These are phyloP conservation scores for Helicoverpa armigera DNA, from an alignment of 1,140 invertebrate genomes.

Conservation along the genomic window DNA sequence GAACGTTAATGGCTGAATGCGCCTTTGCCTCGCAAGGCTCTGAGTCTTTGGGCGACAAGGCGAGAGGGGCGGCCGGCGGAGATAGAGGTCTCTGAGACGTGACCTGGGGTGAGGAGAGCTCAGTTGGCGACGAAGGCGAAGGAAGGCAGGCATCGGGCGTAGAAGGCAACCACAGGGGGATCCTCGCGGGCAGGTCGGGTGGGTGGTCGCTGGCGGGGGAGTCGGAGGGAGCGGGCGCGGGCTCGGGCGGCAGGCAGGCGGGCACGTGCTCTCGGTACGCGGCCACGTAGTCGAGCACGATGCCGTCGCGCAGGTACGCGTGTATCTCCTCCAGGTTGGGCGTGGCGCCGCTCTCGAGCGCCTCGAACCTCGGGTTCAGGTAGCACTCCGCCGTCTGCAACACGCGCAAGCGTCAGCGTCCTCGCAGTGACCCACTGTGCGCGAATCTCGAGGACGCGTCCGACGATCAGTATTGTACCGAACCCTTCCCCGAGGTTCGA, in stretches of 20 bases:
- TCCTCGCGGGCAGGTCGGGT: not conserved
- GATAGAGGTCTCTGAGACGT: too few relatives aligned
- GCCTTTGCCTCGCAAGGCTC: too few relatives aligned
- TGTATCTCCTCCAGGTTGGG: constrained; percentile 74
- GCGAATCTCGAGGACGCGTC: constrained; percentile 11
- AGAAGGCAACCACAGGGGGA: not conserved
- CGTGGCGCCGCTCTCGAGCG: constrained; percentile 74
- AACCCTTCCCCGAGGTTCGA: constrained; percentile 42
- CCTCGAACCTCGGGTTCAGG: constrained; percentile 75
- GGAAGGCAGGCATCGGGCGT: not conserved
- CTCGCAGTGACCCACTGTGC: constrained; percentile 23
- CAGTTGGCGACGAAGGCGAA: too few relatives aligned
- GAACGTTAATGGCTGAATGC: too few relatives aligned
- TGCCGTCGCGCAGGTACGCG: constrained; percentile 71
- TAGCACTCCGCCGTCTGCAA: constrained; percentile 75
- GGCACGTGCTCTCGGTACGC: constrained; percentile 71
- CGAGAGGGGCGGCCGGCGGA: too few relatives aligned
- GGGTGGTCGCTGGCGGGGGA: not conserved
- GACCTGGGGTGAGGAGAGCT: too few relatives aligned
- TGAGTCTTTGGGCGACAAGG: too few relatives aligned
- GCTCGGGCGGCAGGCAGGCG: constrained; percentile 25
- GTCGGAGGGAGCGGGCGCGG: not conserved
- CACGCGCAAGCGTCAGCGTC: constrained; percentile 36
- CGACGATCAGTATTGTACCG: not conserved
- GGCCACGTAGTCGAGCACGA: constrained; percentile 71